Conservation (phyloP, 2,888 invertebrate species). For the Argyra leucocephala region DNA sequence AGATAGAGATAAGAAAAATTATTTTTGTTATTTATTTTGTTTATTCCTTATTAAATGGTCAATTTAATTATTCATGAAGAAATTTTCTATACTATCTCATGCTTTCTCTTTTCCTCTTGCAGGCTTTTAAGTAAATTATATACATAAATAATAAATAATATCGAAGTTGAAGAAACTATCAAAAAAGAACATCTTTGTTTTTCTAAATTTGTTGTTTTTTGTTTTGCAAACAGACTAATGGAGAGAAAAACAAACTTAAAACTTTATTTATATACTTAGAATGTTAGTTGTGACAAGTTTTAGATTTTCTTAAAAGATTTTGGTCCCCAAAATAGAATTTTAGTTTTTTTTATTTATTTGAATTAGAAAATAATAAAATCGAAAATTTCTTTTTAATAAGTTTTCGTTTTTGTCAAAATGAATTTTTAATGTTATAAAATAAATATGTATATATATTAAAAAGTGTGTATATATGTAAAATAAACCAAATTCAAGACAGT, state of each 20-base stretch:
- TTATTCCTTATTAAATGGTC: neutral
- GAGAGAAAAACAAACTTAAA: neutral
- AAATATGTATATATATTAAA: neutral
- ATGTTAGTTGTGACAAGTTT: neutral
- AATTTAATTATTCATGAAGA: slow-evolving; percentile 6
- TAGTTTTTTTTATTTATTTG: neutral
- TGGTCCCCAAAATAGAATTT: neutral
- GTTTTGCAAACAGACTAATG: neutral
- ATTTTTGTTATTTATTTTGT: neutral
- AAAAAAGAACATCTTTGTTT: neutral
- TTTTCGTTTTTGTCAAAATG: neutral
- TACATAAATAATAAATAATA: neutral
- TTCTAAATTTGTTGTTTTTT: too few species aligned
- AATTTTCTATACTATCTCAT: neutral
- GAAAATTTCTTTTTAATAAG: neutral
- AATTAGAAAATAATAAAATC: neutral
- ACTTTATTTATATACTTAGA: too few species aligned
- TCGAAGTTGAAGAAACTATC: neutral
- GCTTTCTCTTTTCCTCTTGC: neutral
- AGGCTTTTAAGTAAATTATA: too few species aligned
- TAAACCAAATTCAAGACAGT: neutral
- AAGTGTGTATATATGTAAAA: too few species aligned
- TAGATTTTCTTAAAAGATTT: neutral
- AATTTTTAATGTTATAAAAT: neutral
- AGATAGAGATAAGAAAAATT: neutral